Base-by-base conservation (phyloP, 1,140 invertebrate species). In the Heliconius hewitsoni region DNA sequence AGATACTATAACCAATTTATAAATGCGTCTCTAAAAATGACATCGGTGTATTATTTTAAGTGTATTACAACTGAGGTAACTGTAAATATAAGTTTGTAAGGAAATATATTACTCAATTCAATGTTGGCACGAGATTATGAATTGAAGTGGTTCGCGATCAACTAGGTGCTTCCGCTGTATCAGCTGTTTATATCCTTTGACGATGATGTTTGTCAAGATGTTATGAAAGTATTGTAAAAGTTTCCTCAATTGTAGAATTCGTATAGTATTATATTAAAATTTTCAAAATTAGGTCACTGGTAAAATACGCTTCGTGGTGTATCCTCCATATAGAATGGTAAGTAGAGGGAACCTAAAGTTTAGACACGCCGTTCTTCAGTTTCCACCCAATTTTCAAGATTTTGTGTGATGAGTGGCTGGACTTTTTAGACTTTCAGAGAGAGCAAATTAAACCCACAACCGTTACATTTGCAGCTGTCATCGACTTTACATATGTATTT, bases 141-240 rank as follows among this genome's bases (percentile, higher is more conserved):
- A 90, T 90, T 93, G 89, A 90, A 91, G 91, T 92, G 92, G 89
- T 93, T 91, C 87, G 91, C 89, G 89, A 93, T 94, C 91, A 94
- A 94, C 91, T 90, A 90, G 90, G 85, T 87, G 89, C 88, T 94
- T 94, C 92, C 92, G 91, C 83, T 86, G 83, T 80, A 82, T 90
- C 91, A 93, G 91, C 89, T 93, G 91, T 92, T 91, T 89, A 72
- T 73, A 81, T 81, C 73, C 76, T 80, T 55, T 23, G 74, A 52
- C 70, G 66, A 75, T 80, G 55, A 76, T 73, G 46, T 80, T 78
- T 78, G 60, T 76, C 60, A 60, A 66, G 23, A 66, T 66, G 11
- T 57, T 57, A 23, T 66, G 60, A 30, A 66, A 66, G 13, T 66
- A 66, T 13, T 66, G 8, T 23, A 60, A 60, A 11, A n/a, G 57